Base-by-base conservation (phyloP, 2,797 vertebrate species). In the Loris lydekkerianus region DNA sequence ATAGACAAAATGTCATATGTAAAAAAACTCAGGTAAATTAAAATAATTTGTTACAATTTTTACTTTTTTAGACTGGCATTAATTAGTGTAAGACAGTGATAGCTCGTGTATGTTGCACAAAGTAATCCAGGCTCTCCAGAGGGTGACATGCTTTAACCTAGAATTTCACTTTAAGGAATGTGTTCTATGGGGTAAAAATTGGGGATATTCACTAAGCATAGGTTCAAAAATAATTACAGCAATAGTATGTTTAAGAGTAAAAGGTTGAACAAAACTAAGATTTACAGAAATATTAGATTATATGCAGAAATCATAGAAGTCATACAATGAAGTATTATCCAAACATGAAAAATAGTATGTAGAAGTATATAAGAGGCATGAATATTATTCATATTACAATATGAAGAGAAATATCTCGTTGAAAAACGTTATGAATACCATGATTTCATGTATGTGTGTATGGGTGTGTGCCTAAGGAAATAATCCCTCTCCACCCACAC, bases 241-340 rank as follows among this genome's bases (percentile, higher is more conserved):
- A 70, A 53, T 31, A 65, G 18, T 7, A 49, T 18, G n/a, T 31
- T 15, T 34, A 29, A 1, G 10, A 93, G 4, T 4, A 86, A 65
- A 93, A 53, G 23, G 77, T 58, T 86, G 69, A 61, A 75, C 82
- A 76, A n/a, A 86, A 20, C 18, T 31, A 81, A 20, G 43, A 60
- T 60, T 72, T 43, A 34, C 5, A 61, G 53, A 96, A 94, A 93
- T 86, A 67, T 40, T 94, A 40, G 46, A 70, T 49, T 70, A n/a
- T 31, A 60, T 93, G 40, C n/a, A 89, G 37, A 53, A 84, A 77
- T 67, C 10, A 58, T 13, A 61, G 34, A 37, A 76, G 7, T 87
- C 18, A 70, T 3, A 20, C 40, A 58, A 6, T 31, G 14, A 80
- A 82, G 83, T 53, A 70, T 76, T 92, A 70, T 43, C 7, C 5